Evolutionary conservation across 2,797 vertebrate species (phyloP).

Genomic region (Manis javanica): DNA sequence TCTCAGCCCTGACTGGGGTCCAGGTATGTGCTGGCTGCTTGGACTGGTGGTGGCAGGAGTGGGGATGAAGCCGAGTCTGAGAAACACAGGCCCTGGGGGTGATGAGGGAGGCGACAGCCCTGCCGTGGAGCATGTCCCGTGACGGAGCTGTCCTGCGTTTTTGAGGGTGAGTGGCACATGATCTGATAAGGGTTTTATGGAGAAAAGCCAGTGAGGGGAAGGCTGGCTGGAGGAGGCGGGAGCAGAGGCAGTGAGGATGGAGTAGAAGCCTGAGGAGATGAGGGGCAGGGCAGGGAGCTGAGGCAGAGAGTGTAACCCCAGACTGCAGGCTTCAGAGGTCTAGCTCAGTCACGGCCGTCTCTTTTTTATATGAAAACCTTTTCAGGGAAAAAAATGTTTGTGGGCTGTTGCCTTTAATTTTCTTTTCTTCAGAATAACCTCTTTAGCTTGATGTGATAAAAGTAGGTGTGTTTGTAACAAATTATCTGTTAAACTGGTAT

Average conservation of each 20-base stretch:
- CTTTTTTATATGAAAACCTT: neutral
- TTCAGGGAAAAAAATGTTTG: neutral
- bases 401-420: neutral
- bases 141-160: neutral
- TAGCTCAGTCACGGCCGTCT: neutral
- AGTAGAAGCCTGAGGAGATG: neutral
- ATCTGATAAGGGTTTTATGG: neutral
- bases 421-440: neutral
- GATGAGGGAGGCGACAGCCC: too few species aligned
- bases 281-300: neutral
- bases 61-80: neutral
- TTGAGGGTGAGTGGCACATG: neutral
- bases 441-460: neutral
- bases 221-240: neutral
- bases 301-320: neutral
- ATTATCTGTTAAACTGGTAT: neutral
- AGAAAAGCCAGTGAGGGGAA: neutral
- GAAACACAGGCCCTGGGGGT: neutral
- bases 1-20: neutral
- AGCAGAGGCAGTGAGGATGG: neutral
- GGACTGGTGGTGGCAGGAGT: neutral
- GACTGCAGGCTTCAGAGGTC: neutral
- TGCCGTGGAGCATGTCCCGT: too few species aligned
- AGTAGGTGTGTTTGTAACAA: neutral
- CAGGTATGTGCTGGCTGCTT: neutral